These are phyloP conservation scores for Periplaneta americana DNA, from an alignment of 1,140 invertebrate species.

Conservation along the genomic window DNA sequence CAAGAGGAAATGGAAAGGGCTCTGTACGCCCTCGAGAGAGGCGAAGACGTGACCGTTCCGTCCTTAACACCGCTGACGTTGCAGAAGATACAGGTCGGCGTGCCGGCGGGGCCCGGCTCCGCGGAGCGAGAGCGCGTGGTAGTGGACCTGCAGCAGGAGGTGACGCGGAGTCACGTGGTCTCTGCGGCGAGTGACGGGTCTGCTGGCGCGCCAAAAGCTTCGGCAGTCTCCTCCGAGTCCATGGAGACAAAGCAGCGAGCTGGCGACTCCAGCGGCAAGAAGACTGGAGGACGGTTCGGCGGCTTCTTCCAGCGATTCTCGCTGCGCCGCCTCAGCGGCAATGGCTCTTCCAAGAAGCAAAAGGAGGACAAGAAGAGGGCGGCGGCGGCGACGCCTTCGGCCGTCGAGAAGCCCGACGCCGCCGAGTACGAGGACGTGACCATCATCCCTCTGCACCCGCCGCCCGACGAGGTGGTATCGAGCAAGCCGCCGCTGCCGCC, in stretches of 20 bases:
- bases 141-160: neutral
- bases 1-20: slow-evolving; percentile 6
- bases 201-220: neutral
- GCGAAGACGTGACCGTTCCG: neutral
- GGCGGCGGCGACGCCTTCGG: neutral
- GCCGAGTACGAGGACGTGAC: slow-evolving; percentile 17
- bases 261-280: neutral
- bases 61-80: neutral
- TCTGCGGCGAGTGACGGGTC: neutral
- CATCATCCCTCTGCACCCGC: slow-evolving; percentile 42
- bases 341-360: slow-evolving; percentile 26
- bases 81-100: slow-evolving; percentile 10
- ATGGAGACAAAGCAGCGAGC: slow-evolving; percentile 1
- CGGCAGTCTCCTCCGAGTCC: neutral
- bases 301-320: slow-evolving; percentile 47
- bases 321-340: slow-evolving; percentile 34
- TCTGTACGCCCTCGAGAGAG: neutral
- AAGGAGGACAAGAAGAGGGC: slow-evolving; percentile 30
- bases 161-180: neutral
- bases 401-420: neutral
- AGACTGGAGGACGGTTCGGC: neutral
- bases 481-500: slow-evolving; percentile 41
- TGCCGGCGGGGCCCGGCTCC: neutral
- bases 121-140: neutral
- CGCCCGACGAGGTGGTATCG: slow-evolving; percentile 34